phyloP scores from a whole-genome alignment of 2,113 vertebrate species.

The Bujurquina vittata region DNA sequence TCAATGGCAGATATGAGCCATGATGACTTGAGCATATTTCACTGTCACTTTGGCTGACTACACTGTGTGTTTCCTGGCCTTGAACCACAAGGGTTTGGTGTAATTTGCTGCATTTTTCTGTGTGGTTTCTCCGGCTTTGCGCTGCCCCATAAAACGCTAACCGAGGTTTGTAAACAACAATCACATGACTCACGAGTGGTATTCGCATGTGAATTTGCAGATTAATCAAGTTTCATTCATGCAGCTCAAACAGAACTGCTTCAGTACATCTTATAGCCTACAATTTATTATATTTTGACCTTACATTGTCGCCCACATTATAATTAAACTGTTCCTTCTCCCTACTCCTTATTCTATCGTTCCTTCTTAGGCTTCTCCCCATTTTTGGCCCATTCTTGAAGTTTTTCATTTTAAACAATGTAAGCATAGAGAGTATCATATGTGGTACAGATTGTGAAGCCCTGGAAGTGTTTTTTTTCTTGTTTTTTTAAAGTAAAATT shows the following conservation, averaged over 20 bases:
- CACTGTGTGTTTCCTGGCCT: neutral
- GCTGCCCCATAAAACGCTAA: constrained; percentile 1
- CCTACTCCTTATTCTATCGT: neutral
- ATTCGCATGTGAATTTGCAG: neutral
- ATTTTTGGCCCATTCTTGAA: too few species aligned
- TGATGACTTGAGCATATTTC: neutral
- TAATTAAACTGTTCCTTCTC: neutral
- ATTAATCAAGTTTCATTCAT: neutral
- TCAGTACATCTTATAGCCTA: neutral
- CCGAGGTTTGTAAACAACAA: constrained; percentile 24
- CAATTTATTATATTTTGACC: neutral
- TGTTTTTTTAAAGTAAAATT: neutral
- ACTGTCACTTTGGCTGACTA: neutral
- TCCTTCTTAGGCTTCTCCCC: neutral
- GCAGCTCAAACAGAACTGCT: neutral
- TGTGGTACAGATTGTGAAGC: neutral
- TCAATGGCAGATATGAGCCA: neutral
- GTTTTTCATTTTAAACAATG: too few species aligned
- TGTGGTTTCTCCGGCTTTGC: constrained; percentile 26
- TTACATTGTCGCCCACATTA: neutral
- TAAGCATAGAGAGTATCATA: neutral
- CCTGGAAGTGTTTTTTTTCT: neutral
- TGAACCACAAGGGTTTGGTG: neutral
- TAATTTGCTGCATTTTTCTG: constrained; percentile 24
- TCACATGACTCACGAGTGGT: neutral